Percentiles rank a stretch among this genome's conserved stretches.
phyloP scores from a whole-genome alignment of 2,797 vertebrate species.

The Leptoclinus maculatus region DNA sequence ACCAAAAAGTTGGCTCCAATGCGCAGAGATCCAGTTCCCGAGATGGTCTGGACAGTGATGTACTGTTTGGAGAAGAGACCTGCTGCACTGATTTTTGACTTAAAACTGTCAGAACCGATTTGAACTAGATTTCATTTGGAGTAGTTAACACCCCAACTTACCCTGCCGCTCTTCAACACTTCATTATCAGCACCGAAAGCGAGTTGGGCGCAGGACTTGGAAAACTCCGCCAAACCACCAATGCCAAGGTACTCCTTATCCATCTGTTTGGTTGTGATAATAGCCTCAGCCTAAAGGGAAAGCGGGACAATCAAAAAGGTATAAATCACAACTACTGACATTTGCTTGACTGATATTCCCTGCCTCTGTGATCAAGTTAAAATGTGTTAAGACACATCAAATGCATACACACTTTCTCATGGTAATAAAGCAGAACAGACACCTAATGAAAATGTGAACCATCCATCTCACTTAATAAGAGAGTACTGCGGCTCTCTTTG shows the following conservation, averaged over 20 bases:
- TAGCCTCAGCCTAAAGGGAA: slow-evolving; percentile 89
- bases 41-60: slow-evolving; percentile 96
- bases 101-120: not conserved
- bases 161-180: slow-evolving; percentile 91
- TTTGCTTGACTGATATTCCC: not conserved
- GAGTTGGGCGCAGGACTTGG: slow-evolving; percentile 90
- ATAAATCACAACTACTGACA: not conserved
- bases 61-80: slow-evolving; percentile 80
- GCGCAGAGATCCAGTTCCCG: slow-evolving; percentile 95
- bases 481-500: not conserved
- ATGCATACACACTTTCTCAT: not conserved
- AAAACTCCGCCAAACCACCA: slow-evolving; percentile 91
- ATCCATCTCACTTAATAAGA: no score
- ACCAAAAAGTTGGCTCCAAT: slow-evolving; percentile 96
- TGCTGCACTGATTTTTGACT: slow-evolving; percentile 2
- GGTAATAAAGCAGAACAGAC: slow-evolving; percentile 3
- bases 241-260: slow-evolving; percentile 98
- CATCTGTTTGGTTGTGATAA: slow-evolving; percentile 91
- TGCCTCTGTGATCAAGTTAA: not conserved
- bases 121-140: not conserved
- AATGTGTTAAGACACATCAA: not conserved
- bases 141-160: slow-evolving; percentile 74
- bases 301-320: not conserved
- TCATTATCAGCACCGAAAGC: slow-evolving; percentile 92
- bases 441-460: not conserved